Base-by-base conservation (phyloP, 1,140 invertebrate genomes). In the Ooceraea biroi region DNA sequence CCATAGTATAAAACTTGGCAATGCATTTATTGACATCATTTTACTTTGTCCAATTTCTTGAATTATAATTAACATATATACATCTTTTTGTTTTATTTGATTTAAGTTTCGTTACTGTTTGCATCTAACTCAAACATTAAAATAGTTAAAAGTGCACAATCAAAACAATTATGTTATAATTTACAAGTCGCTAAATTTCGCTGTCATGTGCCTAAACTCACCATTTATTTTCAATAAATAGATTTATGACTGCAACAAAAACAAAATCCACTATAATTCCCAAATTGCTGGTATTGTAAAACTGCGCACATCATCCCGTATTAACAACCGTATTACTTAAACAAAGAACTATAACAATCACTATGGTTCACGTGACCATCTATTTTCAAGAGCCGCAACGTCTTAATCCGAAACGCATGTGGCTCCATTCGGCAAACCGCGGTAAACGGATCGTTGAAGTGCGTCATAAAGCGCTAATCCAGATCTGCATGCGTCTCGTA, bases 391-490 rank as follows among this genome's bases (percentile, higher is more conserved):
- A 66, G 65, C 52, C 46, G n/a, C 36, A 19, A 63, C 25, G 30
- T 69, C 50, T 69, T 27, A 44, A 69, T 57, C 7, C 52, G 22
- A 69, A 27, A 14, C 50, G 12, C 50, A 57, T 46, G 50, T 44
- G 74, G 50, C 68, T 44, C 44, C 17, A 27, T 80, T 80, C 69
- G 2, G 44, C n/a, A 69, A n/a, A 80, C 17, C 50, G 63, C 65
- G 50, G 27, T 80, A 68, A 68, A 78, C 61, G 55, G 27, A 36
- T 57, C 17, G 76, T 46, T 22, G 66, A n/a, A 80, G 76, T 30
- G 25, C 22, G 36, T 30, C 76, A 46, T 69, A 80, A 80, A 80
- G 52, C 76, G 63, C 61, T 69, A 57, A 80, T 80, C 36, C 76
- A 27, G 22, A 58, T 46, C 36, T 14, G 41, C 76, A 69, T 14